Base-by-base conservation (phyloP, 2,797 vertebrate genomes). In the Pelodytes ibericus region DNA sequence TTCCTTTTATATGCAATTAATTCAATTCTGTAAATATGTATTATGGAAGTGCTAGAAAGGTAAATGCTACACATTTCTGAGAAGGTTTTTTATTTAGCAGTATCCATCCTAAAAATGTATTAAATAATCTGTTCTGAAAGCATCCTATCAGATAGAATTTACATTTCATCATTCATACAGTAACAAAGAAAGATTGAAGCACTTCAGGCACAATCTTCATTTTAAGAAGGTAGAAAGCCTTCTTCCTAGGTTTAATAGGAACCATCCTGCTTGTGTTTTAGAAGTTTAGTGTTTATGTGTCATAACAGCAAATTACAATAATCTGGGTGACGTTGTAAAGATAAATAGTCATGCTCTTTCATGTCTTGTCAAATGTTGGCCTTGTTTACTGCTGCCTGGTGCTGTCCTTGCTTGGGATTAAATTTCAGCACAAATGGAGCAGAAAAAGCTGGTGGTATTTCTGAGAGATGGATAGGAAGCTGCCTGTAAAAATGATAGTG, bases 381-480 rank as follows among this genome's bases (percentile, higher is more conserved):
- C 56, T 26, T 63, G 15, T 41, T 16, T 51, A 39, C 51, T 24
- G 39, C 25, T 56, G 41, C 36, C 51, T 27, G 11, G 27, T 49
- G 9, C 36, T 51, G n/a, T 26, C 49, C 6, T 57, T 71, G 18
- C 60, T 33, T 2, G 25, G 22, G 20, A 51, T 67, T 47, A 36
- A 56, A 72, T 39, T 56, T 33, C 56, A 72, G 56, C 13, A 59
- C 70, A 72, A 78, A 78, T 67, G 75, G 69, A 78, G 75, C 62
- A 78, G 75, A 25, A 44, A 61, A 71, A 79, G 80, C 63, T 0
- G 3, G n/a, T 65, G 22, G 6, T 77, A 57, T 78, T 56, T 69
- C 9, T 75, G 77, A 74, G 62, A 4, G 31, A 71, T 78, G 20
- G 41, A 78, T 0, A 77, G 60, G 65, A 72, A 80, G 75, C 76